Conservation (phyloP, 2,113 vertebrate genomes). For the Riparia riparia region DNA sequence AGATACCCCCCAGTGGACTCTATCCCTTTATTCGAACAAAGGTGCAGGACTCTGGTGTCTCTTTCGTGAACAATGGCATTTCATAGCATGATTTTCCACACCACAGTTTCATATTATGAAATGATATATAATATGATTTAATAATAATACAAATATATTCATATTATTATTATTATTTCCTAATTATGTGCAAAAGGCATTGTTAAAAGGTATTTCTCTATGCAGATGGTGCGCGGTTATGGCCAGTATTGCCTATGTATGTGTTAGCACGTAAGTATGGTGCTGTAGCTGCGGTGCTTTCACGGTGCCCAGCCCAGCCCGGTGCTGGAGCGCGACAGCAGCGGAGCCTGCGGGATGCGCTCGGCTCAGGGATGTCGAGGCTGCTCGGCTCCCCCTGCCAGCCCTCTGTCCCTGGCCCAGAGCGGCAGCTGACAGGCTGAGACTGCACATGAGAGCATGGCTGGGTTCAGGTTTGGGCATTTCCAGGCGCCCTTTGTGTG, state of each 20-base stretch:
- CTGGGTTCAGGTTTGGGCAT: not conserved
- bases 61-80: not conserved
- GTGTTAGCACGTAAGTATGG: fast-evolving
- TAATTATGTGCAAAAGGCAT: not conserved
- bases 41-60: not conserved
- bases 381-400: not conserved
- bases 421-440: not conserved
- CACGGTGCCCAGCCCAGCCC: fast-evolving
- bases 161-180: not conserved
- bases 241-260: fast-evolving
- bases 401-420: not conserved
- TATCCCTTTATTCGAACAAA: not conserved
- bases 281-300: fast-evolving
- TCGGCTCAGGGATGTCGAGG: not conserved
- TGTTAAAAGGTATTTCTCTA: not conserved
- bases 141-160: not conserved
- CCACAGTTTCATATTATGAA: not conserved
- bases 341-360: fast-evolving
- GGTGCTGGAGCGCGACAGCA: not conserved
- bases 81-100: not conserved
- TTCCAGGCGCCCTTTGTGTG: not conserved
- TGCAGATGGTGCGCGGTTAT: fast-evolving
- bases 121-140: fast-evolving
- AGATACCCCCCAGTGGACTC: not conserved
- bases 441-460: not conserved